phyloP scores from a whole-genome alignment of 1,140 invertebrate species.

The Diploscapter pachys region DNA sequence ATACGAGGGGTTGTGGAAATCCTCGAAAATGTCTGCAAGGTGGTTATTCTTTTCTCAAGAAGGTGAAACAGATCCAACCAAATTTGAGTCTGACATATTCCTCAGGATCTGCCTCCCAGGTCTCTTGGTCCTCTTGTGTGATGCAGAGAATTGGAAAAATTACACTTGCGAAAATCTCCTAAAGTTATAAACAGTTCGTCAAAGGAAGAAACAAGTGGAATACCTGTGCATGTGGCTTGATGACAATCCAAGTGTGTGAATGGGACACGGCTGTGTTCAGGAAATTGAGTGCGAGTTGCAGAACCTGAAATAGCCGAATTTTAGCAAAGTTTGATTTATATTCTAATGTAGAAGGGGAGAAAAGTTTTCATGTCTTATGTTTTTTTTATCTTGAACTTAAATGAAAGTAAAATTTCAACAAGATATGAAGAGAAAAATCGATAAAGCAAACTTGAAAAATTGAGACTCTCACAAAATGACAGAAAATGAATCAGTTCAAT shows the following conservation, averaged over 20 bases:
- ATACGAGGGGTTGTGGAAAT: constrained; percentile 88
- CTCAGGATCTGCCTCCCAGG: constrained; percentile 90
- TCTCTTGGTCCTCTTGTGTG: constrained; percentile 84
- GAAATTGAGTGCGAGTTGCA: constrained; percentile 86
- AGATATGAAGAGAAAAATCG: too few relatives aligned
- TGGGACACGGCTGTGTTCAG: constrained; percentile 78
- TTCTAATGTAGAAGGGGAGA: too few relatives aligned
- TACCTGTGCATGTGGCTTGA: constrained; percentile 77
- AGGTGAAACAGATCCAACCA: constrained; percentile 61
- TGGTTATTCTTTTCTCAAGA: too few relatives aligned
- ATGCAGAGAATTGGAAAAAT: constrained; percentile 95
- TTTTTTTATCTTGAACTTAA: too few relatives aligned
- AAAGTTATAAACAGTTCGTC: constrained; percentile 16
- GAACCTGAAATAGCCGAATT: constrained; percentile 14
- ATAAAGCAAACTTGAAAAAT: too few relatives aligned
- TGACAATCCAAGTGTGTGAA: constrained; percentile 88
- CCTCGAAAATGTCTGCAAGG: constrained; percentile 79
- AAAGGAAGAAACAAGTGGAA: constrained; percentile 29
- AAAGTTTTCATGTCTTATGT: too few relatives aligned
- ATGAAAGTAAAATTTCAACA: too few relatives aligned
- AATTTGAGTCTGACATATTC: constrained; percentile 95
- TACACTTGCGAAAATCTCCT: constrained; percentile 41
- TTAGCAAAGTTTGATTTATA: too few relatives aligned
- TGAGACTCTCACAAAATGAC: neutral
- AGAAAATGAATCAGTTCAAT: neutral